phyloP scores from a whole-genome alignment of 1,140 invertebrate species.

The Plodia interpunctella region DNA sequence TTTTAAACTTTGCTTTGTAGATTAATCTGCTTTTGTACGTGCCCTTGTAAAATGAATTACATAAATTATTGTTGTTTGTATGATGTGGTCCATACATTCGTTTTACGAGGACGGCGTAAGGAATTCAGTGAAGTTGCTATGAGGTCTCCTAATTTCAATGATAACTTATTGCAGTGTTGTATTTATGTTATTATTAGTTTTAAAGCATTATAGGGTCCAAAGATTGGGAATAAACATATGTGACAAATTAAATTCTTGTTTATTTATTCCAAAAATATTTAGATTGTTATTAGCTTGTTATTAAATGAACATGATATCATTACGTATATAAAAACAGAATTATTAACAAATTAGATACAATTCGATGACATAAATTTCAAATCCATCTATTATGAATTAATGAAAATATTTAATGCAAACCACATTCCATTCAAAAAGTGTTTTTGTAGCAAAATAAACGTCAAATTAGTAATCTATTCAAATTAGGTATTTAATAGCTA shows the following conservation, averaged over 20 bases:
- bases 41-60: constrained; percentile 56
- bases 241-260: constrained; percentile 70
- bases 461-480: too few species aligned
- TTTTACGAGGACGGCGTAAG: constrained; percentile 42
- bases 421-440: too few species aligned
- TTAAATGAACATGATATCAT: not conserved
- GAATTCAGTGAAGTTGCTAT: constrained; percentile 36
- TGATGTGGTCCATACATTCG: constrained; percentile 33
- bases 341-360: too few species aligned
- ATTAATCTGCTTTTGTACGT: constrained; percentile 50
- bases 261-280: constrained; percentile 35
- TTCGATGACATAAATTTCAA: too few species aligned
- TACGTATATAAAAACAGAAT: not conserved
- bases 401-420: too few species aligned
- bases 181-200: constrained; percentile 77
- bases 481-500: too few species aligned
- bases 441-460: too few species aligned
- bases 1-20: constrained; percentile 68
- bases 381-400: too few species aligned
- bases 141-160: constrained; percentile 49
- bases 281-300: not conserved
- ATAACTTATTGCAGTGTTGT: constrained; percentile 66
- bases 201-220: constrained; percentile 79
- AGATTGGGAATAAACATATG: constrained; percentile 78
- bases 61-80: constrained; percentile 25